These are phyloP conservation scores for Cerastis rubricosa DNA, from an alignment of 2,888 invertebrate genomes.

Conservation along the genomic window DNA sequence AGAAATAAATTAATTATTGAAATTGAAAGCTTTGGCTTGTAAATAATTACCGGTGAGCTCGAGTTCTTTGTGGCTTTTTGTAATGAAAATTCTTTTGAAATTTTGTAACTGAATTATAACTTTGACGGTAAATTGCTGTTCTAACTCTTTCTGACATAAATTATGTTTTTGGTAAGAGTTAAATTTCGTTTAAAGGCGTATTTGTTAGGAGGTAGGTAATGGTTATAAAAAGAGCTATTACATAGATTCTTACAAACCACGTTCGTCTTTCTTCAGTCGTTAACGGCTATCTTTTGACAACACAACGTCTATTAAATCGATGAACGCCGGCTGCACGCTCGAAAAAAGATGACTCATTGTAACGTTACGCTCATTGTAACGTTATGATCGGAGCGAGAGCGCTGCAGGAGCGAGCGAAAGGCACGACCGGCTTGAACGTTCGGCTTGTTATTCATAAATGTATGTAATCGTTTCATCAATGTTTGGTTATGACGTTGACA, in stretches of 20 bases:
- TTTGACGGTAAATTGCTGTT: conserved; percentile 6
- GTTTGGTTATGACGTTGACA: too few species aligned
- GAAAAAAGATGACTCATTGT: too few species aligned
- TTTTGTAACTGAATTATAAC: conserved; percentile 2
- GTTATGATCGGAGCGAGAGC: too few species aligned
- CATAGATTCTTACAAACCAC: background rate
- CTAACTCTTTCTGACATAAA: background rate
- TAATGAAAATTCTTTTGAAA: conserved; percentile 26
- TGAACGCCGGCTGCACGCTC: too few species aligned
- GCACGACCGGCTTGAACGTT: too few species aligned
- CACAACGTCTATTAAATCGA: too few species aligned
- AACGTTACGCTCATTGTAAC: too few species aligned
- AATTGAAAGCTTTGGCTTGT: conserved; percentile 47
- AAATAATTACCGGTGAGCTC: conserved; percentile 23
- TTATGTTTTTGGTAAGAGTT: conserved; percentile 1
- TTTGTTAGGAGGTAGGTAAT: background rate
- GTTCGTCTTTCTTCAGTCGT: background rate
- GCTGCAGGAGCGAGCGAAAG: too few species aligned
- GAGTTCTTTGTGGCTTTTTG: conserved; percentile 1
- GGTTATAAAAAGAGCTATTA: background rate
- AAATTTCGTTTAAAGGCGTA: background rate
- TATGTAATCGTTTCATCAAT: too few species aligned
- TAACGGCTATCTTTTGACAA: background rate
- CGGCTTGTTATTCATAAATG: too few species aligned
- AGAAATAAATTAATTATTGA: conserved; percentile 46